Evolutionary conservation across 2,888 invertebrate genomes (phyloP), one percentile per base, ranked within the genome.

Genomic region (Lingula anatina): DNA sequence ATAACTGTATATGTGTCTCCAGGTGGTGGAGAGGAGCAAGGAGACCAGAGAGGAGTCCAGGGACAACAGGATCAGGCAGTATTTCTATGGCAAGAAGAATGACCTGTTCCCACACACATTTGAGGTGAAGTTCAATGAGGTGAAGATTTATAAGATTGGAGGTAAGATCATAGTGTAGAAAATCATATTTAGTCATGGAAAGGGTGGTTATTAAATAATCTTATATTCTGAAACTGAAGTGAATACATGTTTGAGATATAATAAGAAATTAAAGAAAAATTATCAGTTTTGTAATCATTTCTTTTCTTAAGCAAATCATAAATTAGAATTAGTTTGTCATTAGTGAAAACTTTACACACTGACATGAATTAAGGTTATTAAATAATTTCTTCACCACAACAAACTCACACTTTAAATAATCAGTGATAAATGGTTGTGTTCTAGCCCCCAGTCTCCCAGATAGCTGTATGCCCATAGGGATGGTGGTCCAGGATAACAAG

Each of bases 391-490:
- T n/a, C n/a, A n/a, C n/a, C n/a, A n/a, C n/a, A n/a, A n/a, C n/a
- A n/a, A n/a, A n/a, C n/a, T n/a, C n/a, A n/a, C n/a, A n/a, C n/a
- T n/a, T n/a, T n/a, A n/a, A n/a, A n/a, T n/a, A n/a, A n/a, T n/a
- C n/a, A n/a, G n/a, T n/a, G n/a, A n/a, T n/a, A n/a, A n/a, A n/a
- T n/a, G n/a, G n/a, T n/a, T n/a, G n/a, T n/a, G 71, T 51, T 69
- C 55, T 57, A 79, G 93, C 94, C 0, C 91, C 92, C 0, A 85
- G 88, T 0, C 80, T 97, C 49, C 96, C 97, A 0, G 92, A 90
- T 68, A 95, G 95, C 2, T 94, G 95, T 75, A 86, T 97, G 85
- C 97, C 97, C 0, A 83, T 95, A 50, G 97, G 96, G 44, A 95
- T 95, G 92, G 90, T 90, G 68, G 79, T 85, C 0, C 89, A 89